Evolutionary conservation across 2,113 vertebrate genomes (phyloP), one percentile per base, ranked within the genome.

Genomic region (Macrotis lagotis): DNA sequence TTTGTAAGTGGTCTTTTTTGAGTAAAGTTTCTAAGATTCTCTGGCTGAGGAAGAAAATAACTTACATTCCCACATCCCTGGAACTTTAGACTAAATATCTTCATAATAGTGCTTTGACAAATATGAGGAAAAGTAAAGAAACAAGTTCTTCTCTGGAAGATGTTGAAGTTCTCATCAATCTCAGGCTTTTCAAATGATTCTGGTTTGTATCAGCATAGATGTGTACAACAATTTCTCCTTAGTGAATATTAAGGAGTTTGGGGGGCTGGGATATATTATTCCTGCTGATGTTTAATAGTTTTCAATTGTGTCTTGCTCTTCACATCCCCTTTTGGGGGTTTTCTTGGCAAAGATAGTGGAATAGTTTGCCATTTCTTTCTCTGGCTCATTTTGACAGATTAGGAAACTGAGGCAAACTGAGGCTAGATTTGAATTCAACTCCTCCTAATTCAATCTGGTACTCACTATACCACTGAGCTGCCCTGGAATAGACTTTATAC

Each of bases 171-270:
- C n/a, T n/a, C n/a, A n/a, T 93, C 48, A 89, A 49, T 50, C 91
- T 44, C 19, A 89, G 91, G 93, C 51, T 12, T 91, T 83, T 50
- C 83, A 50, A 48, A 3, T 28, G 88, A 47, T 31, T 92, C 50
- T 90, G 93, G 90, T 89, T 97, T 93, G 88, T 83, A 59, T 26
- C 50, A 31, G 12, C 12, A 4, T 91, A 31, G 47, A 90, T 92
- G 49, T 49, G 92, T 49, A 91, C 83, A 44, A 51, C 37, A 11
- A 19, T 93, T 95, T 89, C 8, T 91, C 47, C 44, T 91, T 92
- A 49, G 31, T 88, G 53, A 91, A 89, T 95, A 59, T 48, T 47
- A 90, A 74, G 28, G 10, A 93, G 49, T 74, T 51, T 26, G 52
- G 12, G 31, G 51, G 66, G 16, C 92, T 92, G 6, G 44, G 37